These are phyloP conservation scores for Augochlora pura DNA, from an alignment of 1,140 invertebrate species.

Conservation along the genomic window DNA sequence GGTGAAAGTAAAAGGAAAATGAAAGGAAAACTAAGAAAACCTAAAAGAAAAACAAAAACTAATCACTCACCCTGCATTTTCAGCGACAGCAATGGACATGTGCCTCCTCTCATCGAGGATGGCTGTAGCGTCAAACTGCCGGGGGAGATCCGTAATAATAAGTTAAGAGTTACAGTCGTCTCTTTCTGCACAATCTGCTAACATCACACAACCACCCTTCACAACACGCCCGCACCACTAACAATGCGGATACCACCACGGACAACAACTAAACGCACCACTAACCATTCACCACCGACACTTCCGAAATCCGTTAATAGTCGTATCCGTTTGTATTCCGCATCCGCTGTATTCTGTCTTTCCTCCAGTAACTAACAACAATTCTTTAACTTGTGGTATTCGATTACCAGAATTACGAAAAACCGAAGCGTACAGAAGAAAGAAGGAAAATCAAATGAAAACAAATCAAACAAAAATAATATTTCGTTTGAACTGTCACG, in stretches of 20 bases:
- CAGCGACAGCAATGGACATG: slow-evolving; percentile 84
- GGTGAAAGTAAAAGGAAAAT: slow-evolving; percentile 4
- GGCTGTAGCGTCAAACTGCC: slow-evolving; percentile 72
- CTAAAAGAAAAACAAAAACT: neutral
- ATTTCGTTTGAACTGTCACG: neutral
- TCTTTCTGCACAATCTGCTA: slow-evolving; percentile 13
- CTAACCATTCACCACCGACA: slow-evolving; percentile 26
- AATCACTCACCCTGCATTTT: slow-evolving; percentile 83
- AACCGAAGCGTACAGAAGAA: neutral
- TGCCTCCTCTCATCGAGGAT: slow-evolving; percentile 81
- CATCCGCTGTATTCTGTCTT: too few relatives aligned
- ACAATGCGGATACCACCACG: slow-evolving; percentile 27
- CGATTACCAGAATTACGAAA: too few relatives aligned
- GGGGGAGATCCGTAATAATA: slow-evolving; percentile 75
- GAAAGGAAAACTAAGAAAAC: neutral
- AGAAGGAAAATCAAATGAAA: neutral
- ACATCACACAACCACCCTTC: slow-evolving; percentile 37
- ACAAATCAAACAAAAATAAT: slow-evolving; percentile 3
- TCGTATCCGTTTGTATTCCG: neutral
- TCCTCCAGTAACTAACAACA: neutral
- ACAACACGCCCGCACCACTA: slow-evolving; percentile 14
- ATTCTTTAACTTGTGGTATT: too few relatives aligned
- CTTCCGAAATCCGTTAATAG: slow-evolving; percentile 16
- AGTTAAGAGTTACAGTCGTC: slow-evolving; percentile 60
- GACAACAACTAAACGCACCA: slow-evolving; percentile 17